Conservation (phyloP, 2,113 vertebrate genomes). For the Isurus oxyrinchus region DNA sequence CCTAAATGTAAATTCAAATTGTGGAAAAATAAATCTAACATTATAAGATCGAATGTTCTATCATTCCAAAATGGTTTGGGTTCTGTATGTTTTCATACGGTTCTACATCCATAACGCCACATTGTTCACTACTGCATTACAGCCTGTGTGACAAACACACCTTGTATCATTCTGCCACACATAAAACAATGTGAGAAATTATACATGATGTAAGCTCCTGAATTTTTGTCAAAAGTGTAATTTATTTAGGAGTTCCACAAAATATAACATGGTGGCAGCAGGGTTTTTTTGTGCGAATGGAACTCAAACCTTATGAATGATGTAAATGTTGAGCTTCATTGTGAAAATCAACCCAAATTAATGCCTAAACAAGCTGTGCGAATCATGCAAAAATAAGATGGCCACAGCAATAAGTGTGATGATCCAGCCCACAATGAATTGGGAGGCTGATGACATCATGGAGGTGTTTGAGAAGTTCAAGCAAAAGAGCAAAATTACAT, state of each 20-base stretch:
- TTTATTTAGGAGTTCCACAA: not conserved
- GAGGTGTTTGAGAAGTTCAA: not conserved
- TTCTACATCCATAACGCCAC: not conserved
- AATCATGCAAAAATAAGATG: not conserved
- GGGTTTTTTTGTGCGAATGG: not conserved
- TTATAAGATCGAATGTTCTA: slow-evolving; percentile 39
- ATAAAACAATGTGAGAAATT: not conserved
- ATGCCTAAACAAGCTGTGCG: not conserved
- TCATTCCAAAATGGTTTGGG: too few species aligned
- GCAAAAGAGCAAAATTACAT: not conserved
- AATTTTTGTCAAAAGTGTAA: not conserved
- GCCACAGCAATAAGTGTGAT: too few species aligned
- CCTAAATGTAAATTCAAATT: slow-evolving; percentile 50
- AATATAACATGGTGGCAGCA: not conserved
- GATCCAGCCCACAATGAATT: too few species aligned
- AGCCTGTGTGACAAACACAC: not conserved
- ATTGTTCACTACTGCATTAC: not conserved
- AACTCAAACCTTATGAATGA: not conserved
- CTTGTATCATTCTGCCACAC: not conserved
- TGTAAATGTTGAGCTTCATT: not conserved
- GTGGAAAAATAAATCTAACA: not conserved
- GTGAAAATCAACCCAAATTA: not conserved
- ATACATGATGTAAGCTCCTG: too few species aligned
- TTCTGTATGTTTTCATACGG: not conserved
- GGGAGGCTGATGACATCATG: not conserved